A percentile compares a stretch with the other conserved stretches of the same genome.
Conservation (phyloP, 2,797 vertebrate species). For the Gymnoscopelus microlampas region DNA sequence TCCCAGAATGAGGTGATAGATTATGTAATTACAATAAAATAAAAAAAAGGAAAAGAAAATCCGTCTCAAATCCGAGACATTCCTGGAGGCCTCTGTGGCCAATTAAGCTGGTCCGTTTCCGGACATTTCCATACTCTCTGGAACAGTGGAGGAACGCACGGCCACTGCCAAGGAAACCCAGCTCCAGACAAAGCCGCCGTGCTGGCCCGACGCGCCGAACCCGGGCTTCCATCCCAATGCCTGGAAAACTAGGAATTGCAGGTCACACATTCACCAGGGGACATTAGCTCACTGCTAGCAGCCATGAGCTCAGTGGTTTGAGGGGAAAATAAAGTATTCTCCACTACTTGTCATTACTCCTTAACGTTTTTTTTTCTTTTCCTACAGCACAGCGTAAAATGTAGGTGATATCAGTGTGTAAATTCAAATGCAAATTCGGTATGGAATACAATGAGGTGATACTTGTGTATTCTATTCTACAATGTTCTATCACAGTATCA, state of each 20-base stretch:
- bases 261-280: conserved; percentile 54
- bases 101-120: conserved; percentile 70
- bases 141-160: conserved; percentile 64
- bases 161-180: conserved; percentile 72
- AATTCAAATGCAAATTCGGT: too few relatives aligned
- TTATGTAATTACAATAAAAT: conserved; percentile 67
- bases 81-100: conserved; percentile 64
- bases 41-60: conserved; percentile 23
- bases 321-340: conserved; percentile 42
- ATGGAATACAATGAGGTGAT: too few relatives aligned
- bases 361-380: conserved; percentile 20
- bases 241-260: conserved; percentile 75
- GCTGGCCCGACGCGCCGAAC: conserved; percentile 46
- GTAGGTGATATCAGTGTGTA: not conserved
- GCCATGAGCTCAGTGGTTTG: conserved; percentile 43
- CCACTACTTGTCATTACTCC: conserved; percentile 15
- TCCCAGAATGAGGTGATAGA: conserved; percentile 47
- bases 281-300: conserved; percentile 59
- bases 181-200: conserved; percentile 43
- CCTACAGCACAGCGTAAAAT: not conserved
- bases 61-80: conserved; percentile 61
- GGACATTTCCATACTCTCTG: conserved; percentile 70
- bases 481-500: too few relatives aligned
- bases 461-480: too few relatives aligned
- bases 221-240: conserved; percentile 59